Conservation (phyloP, 2,888 invertebrate genomes). For the Thymelicus acteon region DNA sequence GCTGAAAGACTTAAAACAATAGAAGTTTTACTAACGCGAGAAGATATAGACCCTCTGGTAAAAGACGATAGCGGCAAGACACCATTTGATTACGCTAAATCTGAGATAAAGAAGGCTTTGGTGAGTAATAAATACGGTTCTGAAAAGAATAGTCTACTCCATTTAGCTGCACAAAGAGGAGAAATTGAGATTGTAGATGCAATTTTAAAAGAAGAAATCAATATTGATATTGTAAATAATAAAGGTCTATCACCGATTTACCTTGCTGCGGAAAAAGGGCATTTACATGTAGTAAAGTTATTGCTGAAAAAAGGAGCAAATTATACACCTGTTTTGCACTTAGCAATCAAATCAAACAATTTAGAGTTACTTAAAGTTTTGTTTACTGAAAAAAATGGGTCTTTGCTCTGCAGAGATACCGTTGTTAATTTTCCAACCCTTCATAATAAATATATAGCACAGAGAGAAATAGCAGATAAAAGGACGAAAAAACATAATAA, state of each 20-base stretch:
- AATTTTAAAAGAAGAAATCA: constrained; percentile 18
- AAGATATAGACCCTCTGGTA: constrained; percentile 31
- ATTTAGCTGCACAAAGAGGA: neutral
- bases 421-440: too few relatives aligned
- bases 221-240: constrained; percentile 25
- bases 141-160: constrained; percentile 18
- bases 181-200: neutral
- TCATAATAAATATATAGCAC: too few relatives aligned
- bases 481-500: constrained; percentile 23
- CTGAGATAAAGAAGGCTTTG: constrained; percentile 26
- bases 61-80: constrained; percentile 34
- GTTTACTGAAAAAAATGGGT: neutral
- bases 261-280: neutral
- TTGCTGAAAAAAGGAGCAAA: too few relatives aligned
- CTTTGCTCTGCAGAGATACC: too few relatives aligned
- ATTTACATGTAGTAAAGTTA: neutral
- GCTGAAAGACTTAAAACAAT: too few relatives aligned
- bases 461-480: too few relatives aligned
- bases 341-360: too few relatives aligned
- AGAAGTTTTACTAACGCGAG: too few relatives aligned
- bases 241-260: neutral
- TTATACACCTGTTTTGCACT: too few relatives aligned
- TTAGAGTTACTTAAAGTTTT: neutral
- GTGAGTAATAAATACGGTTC: constrained; percentile 28
- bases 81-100: constrained; percentile 34